These are phyloP conservation scores for Numenius phaeopus DNA, from an alignment of 2,797 vertebrate species.

Conservation along the genomic window DNA sequence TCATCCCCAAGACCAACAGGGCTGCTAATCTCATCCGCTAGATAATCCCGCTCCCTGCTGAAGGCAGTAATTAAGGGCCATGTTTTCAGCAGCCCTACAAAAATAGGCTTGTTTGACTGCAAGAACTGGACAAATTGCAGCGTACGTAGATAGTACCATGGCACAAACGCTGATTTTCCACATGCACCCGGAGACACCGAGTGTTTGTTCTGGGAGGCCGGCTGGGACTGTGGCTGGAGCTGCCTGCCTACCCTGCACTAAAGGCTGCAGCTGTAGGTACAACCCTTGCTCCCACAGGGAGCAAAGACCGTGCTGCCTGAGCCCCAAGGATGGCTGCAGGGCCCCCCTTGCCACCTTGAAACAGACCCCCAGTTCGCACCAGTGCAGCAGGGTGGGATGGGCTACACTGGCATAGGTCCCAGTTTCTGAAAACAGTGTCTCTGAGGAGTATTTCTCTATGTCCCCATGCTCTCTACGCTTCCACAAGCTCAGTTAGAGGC, in stretches of 20 bases:
- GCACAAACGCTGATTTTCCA: neutral
- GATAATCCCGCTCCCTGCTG: neutral
- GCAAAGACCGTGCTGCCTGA: rapidly evolving
- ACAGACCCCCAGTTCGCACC: neutral
- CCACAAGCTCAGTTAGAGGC: neutral
- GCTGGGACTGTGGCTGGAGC: neutral
- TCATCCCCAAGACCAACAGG: neutral
- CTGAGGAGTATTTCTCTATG: neutral
- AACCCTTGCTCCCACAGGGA: neutral
- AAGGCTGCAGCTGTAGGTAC: neutral
- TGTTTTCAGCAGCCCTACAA: slow-evolving; percentile 15
- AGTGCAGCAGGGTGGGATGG: neutral
- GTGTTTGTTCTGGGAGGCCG: neutral
- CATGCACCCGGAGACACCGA: rapidly evolving
- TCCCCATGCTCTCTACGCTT: neutral
- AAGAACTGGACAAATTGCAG: neutral
- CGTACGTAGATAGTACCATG: neutral
- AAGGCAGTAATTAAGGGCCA: neutral
- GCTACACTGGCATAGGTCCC: neutral
- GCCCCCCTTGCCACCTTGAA: neutral
- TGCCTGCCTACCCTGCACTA: neutral
- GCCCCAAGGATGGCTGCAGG: neutral
- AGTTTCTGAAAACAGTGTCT: neutral
- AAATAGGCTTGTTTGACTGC: neutral
- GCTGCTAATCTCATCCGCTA: neutral